phyloP scores from a whole-genome alignment of 2,113 vertebrate species.

The Etheostoma cragini region DNA sequence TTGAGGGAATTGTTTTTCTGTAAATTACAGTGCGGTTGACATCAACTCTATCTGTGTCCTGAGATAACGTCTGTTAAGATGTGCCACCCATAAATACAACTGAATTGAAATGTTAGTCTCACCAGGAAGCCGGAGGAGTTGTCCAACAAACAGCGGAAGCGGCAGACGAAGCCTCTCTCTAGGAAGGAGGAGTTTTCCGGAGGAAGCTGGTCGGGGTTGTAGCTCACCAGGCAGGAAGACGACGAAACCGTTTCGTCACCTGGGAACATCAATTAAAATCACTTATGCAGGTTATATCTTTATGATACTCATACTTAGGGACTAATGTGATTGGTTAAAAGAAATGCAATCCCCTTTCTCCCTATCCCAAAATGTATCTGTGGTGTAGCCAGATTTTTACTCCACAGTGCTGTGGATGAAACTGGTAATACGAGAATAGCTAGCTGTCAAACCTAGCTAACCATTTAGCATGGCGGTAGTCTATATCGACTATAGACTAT shows the following conservation, averaged over 20 bases:
- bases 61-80: no score
- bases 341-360: no score
- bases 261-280: conserved; percentile 1
- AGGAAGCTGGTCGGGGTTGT: conserved; percentile 76
- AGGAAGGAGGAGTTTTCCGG: conserved; percentile 86
- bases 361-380: no score
- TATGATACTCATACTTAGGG: not conserved
- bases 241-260: conserved; percentile 18
- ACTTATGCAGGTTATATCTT: no score
- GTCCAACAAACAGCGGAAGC: conserved; percentile 87
- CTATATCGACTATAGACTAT: no score
- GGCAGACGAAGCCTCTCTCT: conserved; percentile 86
- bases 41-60: no score
- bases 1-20: no score
- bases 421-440: no score
- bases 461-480: not conserved
- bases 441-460: not conserved
- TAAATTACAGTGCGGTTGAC: no score
- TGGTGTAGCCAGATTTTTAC: no score
- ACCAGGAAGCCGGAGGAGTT: conserved; percentile 87
- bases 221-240: conserved; percentile 52
- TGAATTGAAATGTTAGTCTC: not conserved
- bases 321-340: no score
- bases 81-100: no score
- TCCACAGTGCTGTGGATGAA: not conserved